Evolutionary conservation across 1,140 invertebrate genomes (phyloP).

Genomic region (Habropoda laboriosa): DNA sequence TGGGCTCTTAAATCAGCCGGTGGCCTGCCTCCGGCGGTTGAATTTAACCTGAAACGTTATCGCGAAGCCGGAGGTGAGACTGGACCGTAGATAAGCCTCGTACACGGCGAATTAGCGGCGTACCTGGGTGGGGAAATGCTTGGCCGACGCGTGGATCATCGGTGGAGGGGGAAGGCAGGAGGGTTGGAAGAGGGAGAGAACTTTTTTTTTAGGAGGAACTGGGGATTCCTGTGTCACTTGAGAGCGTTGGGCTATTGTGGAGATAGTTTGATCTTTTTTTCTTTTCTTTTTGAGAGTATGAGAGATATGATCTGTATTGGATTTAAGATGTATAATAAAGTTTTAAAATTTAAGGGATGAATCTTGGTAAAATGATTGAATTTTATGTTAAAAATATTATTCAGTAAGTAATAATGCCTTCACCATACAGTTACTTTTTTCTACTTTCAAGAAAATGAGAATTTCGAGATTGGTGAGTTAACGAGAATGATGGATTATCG

Average conservation of each 20-base stretch:
- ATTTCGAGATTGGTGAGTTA: too few relatives aligned
- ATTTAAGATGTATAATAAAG: too few relatives aligned
- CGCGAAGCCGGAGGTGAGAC: conserved; percentile 42
- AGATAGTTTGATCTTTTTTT: neutral
- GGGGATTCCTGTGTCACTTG: neutral
- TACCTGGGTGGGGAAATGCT: neutral
- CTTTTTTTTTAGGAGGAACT: neutral
- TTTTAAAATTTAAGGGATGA: too few relatives aligned
- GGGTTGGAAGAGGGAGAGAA: too few relatives aligned
- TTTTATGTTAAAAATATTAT: too few relatives aligned
- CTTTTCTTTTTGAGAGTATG: too few relatives aligned
- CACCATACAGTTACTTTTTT: too few relatives aligned
- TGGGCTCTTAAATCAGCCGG: conserved; percentile 69
- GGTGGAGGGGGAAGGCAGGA: neutral
- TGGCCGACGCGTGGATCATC: neutral
- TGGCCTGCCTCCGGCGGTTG: conserved; percentile 48
- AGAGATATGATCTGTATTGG: neutral
- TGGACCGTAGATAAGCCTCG: conserved; percentile 65
- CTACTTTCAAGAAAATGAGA: too few relatives aligned
- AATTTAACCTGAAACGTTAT: conserved; percentile 71
- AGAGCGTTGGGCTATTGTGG: neutral
- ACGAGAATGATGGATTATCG: too few relatives aligned
- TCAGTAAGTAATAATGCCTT: too few relatives aligned
- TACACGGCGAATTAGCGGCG: conserved; percentile 45
- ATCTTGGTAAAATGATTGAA: too few relatives aligned